Evolutionary conservation across 2,113 vertebrate species (phyloP), one percentile per base, ranked within the genome.

Genomic region (Myanophis thanlyinensis): DNA sequence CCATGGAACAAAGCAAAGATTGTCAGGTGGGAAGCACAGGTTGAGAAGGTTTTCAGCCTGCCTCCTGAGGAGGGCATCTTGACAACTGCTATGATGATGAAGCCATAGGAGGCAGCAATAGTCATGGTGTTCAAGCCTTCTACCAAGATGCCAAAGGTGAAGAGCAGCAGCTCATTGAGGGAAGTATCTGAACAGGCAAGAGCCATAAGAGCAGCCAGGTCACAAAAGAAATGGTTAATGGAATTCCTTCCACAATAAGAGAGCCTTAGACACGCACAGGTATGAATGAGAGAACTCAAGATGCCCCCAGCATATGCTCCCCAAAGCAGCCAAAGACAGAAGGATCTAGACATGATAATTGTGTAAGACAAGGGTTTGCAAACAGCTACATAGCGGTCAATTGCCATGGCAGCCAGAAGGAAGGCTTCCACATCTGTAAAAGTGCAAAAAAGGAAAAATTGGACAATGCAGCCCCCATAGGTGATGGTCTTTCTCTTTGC

Each of bases 1-100:
- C 97, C 97, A 5, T 96, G 94, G 89, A 96, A 95, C 1, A 97
- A 92, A 30, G 89, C 93, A 4, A 97, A 96, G 13, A 92, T 94
- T 0, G 44, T 94, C 6, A 97, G 91, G 44, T 97, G 97, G 0
- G 96, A 97, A 1, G 88, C 40, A 20, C 96, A 97, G 0, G 94
- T 97, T 1, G 90, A 96, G 54, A 97, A 96, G 8, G 96, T 94
- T 95, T 95, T 98, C 10, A 67, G 89, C 87, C 91, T 92, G 0
- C 95, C 96, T n/a, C 93, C 8, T 0, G 94, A 90, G 0, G 94
- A 96, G 10, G 0, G 35, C 12, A 93, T 96, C 93, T 80, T 96
- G 93, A 97, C 35, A 88, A 97, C 93, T 1, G 96, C 93, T 23
- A 59, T 44, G 1, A 94, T 85, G 0, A 97, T 96, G 90, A 96